phyloP scores from a whole-genome alignment of 2,113 vertebrate species.

The Dromiciops gliroides region DNA sequence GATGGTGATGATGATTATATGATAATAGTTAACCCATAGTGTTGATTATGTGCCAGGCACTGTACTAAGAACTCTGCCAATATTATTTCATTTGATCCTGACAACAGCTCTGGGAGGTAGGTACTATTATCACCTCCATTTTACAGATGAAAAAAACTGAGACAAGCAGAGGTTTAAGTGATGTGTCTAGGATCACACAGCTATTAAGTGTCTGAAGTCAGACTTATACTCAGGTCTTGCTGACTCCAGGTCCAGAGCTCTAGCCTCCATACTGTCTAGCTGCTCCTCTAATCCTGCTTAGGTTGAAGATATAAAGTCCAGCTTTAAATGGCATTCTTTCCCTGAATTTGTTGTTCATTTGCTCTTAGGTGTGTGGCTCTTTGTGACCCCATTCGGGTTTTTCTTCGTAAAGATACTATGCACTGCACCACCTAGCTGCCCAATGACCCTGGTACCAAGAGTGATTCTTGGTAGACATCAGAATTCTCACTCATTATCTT shows the following conservation, averaged over 20 bases:
- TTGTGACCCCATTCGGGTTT: no score
- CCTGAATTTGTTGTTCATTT: neutral
- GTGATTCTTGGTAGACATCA: no score
- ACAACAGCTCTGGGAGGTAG: neutral
- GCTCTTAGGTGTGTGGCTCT: no score
- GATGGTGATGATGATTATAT: no score
- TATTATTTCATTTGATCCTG: neutral
- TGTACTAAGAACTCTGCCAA: neutral
- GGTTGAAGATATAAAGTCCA: neutral
- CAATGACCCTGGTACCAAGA: no score
- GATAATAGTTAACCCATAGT: neutral
- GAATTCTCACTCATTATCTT: neutral
- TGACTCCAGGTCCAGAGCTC: neutral
- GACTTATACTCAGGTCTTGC: neutral
- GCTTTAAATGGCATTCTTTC: neutral
- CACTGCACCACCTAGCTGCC: no score
- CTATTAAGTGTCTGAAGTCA: neutral
- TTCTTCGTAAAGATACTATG: neutral
- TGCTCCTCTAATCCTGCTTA: neutral
- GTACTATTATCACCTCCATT: neutral
- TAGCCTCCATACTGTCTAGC: neutral
- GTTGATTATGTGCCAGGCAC: neutral
- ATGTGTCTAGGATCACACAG: neutral
- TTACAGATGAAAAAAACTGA: neutral
- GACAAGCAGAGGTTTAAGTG: neutral